A percentile compares a stretch with the other conserved stretches of the same genome.
phyloP scores from a whole-genome alignment of 2,797 vertebrate genomes.

The Silurus aristotelis region DNA sequence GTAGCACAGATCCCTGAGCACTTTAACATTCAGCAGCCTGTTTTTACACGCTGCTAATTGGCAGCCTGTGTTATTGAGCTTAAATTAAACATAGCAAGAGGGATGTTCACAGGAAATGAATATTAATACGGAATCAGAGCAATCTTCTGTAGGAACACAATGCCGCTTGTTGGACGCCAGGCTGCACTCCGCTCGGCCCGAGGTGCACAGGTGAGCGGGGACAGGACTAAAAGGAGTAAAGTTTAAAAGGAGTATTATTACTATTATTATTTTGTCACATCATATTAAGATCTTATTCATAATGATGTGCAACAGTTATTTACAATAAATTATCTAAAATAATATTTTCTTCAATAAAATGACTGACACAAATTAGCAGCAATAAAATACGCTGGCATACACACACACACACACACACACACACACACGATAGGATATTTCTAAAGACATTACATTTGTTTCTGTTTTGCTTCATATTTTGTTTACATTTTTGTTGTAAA shows the following conservation, averaged over 20 bases:
- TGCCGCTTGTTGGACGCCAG: constrained; percentile 21
- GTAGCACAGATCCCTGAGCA: constrained; percentile 55
- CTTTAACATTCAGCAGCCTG: constrained; percentile 56
- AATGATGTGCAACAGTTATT: too few species aligned
- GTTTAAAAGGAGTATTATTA: background rate
- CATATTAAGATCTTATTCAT: too few species aligned
- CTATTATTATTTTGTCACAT: too few species aligned
- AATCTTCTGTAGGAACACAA: constrained; percentile 43
- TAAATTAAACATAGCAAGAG: constrained; percentile 59
- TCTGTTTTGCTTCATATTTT: too few species aligned
- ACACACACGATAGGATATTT: too few species aligned
- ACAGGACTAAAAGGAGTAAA: background rate
- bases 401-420: too few species aligned
- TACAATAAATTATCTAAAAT: too few species aligned
- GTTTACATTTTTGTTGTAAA: too few species aligned
- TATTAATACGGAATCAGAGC: constrained; percentile 52
- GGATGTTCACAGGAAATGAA: constrained; percentile 55
- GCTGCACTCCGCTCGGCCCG: background rate
- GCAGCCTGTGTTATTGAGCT: constrained; percentile 55
- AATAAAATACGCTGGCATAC: too few species aligned
- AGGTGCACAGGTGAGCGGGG: background rate
- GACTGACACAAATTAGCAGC: too few species aligned
- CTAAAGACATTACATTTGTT: too few species aligned
- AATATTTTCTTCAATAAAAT: too few species aligned
- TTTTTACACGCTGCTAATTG: constrained; percentile 57